phyloP scores from a whole-genome alignment of 1,140 invertebrate genomes.

The Neodiprion fabricii region DNA sequence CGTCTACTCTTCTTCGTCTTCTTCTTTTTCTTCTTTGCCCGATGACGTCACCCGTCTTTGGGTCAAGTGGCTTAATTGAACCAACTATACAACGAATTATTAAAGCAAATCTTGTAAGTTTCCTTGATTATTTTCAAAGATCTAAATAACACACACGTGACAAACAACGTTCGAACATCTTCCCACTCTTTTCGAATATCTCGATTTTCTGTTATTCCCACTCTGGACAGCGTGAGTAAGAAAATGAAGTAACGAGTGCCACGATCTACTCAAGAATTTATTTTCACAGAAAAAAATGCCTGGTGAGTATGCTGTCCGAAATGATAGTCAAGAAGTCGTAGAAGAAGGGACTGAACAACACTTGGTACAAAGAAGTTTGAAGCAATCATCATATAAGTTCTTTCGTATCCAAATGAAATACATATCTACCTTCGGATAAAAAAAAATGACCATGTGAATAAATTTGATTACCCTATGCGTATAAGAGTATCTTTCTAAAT shows the following conservation, averaged over 20 bases:
- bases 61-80: constrained; percentile 40
- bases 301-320: constrained; percentile 31
- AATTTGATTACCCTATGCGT: not conserved
- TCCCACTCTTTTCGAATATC: no score
- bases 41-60: constrained; percentile 38
- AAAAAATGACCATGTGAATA: not conserved
- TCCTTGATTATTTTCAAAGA: not conserved
- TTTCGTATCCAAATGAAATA: no score
- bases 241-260: no score
- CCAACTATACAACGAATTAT: constrained; percentile 28
- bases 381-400: not conserved
- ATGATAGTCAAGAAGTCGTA: constrained; percentile 33
- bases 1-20: not conserved
- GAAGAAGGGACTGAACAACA: not conserved
- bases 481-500: not conserved
- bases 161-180: no score
- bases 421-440: no score
- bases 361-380: not conserved
- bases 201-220: no score
- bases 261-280: not conserved
- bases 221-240: no score
- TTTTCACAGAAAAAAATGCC: constrained; percentile 36
- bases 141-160: no score
- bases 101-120: constrained; percentile 8
- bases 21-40: not conserved